phyloP scores from a whole-genome alignment of 2,113 vertebrate genomes.

The Alethe castanea region DNA sequence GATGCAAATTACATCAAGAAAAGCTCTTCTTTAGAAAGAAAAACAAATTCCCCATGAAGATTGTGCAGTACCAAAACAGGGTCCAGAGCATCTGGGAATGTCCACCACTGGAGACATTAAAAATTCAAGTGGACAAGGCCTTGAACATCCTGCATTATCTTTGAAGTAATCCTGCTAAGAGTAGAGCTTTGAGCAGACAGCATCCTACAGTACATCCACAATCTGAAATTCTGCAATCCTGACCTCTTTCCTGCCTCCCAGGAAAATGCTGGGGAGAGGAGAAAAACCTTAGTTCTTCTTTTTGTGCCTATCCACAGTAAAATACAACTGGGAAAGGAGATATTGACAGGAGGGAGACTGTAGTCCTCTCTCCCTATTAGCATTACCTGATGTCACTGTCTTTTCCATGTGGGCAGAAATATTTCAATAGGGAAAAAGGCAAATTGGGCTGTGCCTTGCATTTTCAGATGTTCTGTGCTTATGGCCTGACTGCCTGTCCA shows the following conservation, averaged over 20 bases:
- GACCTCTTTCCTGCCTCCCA: rapidly evolving
- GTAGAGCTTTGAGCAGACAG: not conserved
- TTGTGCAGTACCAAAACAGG: not conserved
- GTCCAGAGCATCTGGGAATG: not conserved
- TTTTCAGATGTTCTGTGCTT: not conserved
- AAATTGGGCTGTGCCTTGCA: not conserved
- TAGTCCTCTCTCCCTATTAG: not conserved
- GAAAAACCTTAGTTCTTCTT: not conserved
- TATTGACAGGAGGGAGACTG: not conserved
- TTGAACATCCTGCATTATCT: not conserved
- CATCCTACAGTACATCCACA: not conserved
- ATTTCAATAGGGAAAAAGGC: not conserved
- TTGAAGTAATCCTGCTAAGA: not conserved
- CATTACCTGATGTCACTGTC: not conserved
- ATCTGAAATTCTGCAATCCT: not conserved
- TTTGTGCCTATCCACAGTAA: not conserved
- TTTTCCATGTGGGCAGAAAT: not conserved
- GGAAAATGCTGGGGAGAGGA: not conserved
- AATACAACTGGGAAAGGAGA: not conserved
- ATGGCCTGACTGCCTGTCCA: not conserved
- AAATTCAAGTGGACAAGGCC: not conserved
- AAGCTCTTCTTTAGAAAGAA: not conserved
- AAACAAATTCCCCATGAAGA: not conserved
- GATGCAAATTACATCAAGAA: not conserved
- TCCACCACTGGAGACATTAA: not conserved